Evolutionary conservation across 2,797 vertebrate species (phyloP).

Genomic region (Phaenicophaeus curvirostris): DNA sequence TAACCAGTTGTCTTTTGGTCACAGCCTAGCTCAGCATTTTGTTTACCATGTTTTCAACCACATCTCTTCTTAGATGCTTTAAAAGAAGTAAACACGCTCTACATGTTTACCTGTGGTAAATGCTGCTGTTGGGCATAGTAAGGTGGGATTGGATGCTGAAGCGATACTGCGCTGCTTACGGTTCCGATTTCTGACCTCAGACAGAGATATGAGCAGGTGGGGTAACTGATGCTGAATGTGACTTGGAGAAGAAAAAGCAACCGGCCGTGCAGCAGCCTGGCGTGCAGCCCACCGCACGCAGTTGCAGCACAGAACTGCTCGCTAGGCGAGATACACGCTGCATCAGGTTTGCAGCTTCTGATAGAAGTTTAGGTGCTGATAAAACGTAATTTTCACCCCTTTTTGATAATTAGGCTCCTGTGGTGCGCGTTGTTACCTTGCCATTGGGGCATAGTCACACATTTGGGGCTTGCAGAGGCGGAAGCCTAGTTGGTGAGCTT

Average conservation of each 20-base stretch:
- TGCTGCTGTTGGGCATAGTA: neutral
- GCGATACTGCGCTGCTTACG: neutral
- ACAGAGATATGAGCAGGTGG: accelerated
- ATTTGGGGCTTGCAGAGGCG: neutral
- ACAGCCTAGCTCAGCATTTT: neutral
- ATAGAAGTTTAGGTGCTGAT: neutral
- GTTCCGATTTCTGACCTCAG: neutral
- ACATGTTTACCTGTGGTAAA: neutral
- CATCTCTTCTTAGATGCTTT: neutral
- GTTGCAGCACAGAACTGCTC: neutral
- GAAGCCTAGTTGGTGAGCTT: neutral
- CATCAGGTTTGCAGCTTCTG: neutral
- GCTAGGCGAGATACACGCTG: neutral
- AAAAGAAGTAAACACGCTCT: neutral
- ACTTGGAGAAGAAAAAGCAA: neutral
- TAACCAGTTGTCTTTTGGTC: neutral
- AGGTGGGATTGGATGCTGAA: neutral
- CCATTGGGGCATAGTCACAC: accelerated
- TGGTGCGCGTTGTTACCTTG: neutral
- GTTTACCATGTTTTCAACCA: accelerated
- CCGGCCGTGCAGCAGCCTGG: neutral
- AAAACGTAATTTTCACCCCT: accelerated
- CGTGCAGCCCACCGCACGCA: accelerated
- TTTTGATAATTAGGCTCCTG: neutral
- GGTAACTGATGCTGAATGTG: neutral